These are phyloP conservation scores for Platycercus adscitus DNA, from an alignment of 2,113 vertebrate species.

Conservation along the genomic window DNA sequence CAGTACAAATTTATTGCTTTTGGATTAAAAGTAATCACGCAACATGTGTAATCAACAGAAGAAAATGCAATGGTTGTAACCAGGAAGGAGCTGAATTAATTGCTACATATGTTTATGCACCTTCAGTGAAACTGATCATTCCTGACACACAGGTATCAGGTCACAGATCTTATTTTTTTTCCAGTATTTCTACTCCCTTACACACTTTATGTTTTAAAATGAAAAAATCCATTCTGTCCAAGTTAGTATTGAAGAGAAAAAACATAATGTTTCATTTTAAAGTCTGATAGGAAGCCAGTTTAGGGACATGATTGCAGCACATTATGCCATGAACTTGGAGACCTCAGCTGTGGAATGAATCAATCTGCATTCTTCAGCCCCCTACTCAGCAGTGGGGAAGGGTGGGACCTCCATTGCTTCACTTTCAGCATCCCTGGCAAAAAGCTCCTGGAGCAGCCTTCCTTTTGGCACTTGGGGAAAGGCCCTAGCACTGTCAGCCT, in stretches of 20 bases:
- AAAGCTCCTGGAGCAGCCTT: neutral
- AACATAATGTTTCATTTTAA: constrained; percentile 28
- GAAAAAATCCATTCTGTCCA: neutral
- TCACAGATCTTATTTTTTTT: neutral
- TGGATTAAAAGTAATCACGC: constrained; percentile 24
- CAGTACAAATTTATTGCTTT: constrained; percentile 40
- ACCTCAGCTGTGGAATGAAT: constrained; percentile 2
- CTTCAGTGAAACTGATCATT: neutral
- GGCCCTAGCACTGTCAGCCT: neutral
- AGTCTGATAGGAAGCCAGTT: constrained; percentile 18
- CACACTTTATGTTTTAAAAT: neutral
- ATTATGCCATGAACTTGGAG: neutral
- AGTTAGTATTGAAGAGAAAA: neutral
- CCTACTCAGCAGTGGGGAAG: constrained; percentile 19
- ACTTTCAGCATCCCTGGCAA: constrained; percentile 12
- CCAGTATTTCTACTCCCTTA: neutral
- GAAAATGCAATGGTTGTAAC: neutral
- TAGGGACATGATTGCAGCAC: constrained; percentile 39
- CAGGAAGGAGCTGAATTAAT: neutral
- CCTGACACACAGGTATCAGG: neutral
- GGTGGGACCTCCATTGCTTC: constrained; percentile 13
- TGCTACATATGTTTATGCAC: neutral
- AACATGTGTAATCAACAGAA: constrained; percentile 1
- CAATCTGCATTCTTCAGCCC: constrained; percentile 21
- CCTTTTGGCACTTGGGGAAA: neutral